A percentile compares a stretch with the other conserved stretches of the same genome.
These are phyloP conservation scores for Halichondria panicea DNA, from an alignment of 37 sponge, comb jelly and placozoan species.

Conservation along the genomic window DNA sequence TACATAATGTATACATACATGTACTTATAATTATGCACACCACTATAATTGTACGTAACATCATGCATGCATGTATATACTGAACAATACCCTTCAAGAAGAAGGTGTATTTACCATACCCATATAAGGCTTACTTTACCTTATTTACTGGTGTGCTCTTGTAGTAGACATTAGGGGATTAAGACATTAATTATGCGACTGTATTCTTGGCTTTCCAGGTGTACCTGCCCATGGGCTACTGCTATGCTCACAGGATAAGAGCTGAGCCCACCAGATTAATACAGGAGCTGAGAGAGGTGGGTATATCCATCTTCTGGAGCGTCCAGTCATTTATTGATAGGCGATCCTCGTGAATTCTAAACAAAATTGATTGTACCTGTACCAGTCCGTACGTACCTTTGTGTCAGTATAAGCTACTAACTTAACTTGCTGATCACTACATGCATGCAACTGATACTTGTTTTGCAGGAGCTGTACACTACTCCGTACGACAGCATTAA, in stretches of 20 bases:
- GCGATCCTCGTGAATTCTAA: too few relatives aligned
- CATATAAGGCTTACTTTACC: too few relatives aligned
- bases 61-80: background rate
- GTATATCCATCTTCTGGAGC: background rate
- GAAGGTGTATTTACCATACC: too few relatives aligned
- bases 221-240: slow-evolving; percentile 92
- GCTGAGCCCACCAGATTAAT: slow-evolving; percentile 45
- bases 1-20: background rate
- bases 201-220: slow-evolving; percentile 41
- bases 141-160: too few relatives aligned
- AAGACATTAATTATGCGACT: background rate
- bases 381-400: too few relatives aligned
- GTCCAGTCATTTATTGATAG: background rate
- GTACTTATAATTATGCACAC: background rate
- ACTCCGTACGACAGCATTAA: slow-evolving; percentile 67
- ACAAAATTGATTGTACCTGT: too few relatives aligned
- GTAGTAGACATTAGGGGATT: too few relatives aligned
- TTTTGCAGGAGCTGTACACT: slow-evolving; percentile 69
- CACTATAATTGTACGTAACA: background rate
- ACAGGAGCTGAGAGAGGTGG: slow-evolving; percentile 63
- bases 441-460: background rate
- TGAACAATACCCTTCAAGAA: background rate
- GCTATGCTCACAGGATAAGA: slow-evolving; percentile 66
- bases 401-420: background rate
- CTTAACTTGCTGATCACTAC: background rate